Evolutionary conservation across 2,113 vertebrate species (phyloP).

Genomic region (Gambusia affinis): DNA sequence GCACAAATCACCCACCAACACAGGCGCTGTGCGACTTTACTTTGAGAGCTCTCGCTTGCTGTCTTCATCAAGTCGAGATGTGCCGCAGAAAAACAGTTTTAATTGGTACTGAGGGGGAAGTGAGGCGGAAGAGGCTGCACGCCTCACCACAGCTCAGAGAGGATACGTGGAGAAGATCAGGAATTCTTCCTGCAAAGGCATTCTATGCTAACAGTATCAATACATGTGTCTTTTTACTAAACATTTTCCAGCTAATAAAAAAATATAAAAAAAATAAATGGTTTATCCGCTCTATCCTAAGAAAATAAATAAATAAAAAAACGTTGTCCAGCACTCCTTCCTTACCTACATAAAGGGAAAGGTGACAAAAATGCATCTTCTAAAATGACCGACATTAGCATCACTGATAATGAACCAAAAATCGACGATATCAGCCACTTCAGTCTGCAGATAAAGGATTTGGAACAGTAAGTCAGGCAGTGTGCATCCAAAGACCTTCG

Average conservation of each 20-base stretch:
- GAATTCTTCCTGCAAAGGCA: constrained; percentile 11
- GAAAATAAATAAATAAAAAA: too few species aligned
- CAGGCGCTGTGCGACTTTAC: constrained; percentile 72
- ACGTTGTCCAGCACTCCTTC: too few species aligned
- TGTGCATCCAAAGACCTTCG: constrained; percentile 47
- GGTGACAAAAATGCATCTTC: too few species aligned
- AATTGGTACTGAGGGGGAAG: constrained; percentile 69
- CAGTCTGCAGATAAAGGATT: constrained; percentile 15
- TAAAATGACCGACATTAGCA: too few species aligned
- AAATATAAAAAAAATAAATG: too few species aligned
- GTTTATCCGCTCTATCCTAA: too few species aligned
- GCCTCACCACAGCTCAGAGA: constrained; percentile 40
- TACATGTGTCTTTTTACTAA: neutral
- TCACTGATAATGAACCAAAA: neutral
- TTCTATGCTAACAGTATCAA: constrained; percentile 10
- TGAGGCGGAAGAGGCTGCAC: constrained; percentile 48
- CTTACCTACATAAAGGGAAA: too few species aligned
- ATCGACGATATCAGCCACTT: constrained; percentile 24
- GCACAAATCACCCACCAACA: constrained; percentile 75
- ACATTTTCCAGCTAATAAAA: too few species aligned
- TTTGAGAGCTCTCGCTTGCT: constrained; percentile 75
- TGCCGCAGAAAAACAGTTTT: constrained; percentile 73
- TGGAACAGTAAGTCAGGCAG: constrained; percentile 14
- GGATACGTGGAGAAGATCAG: constrained; percentile 39
- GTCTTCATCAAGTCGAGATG: constrained; percentile 71